phyloP scores from a whole-genome alignment of 2,797 vertebrate genomes.

The Anolis apletophallus region DNA sequence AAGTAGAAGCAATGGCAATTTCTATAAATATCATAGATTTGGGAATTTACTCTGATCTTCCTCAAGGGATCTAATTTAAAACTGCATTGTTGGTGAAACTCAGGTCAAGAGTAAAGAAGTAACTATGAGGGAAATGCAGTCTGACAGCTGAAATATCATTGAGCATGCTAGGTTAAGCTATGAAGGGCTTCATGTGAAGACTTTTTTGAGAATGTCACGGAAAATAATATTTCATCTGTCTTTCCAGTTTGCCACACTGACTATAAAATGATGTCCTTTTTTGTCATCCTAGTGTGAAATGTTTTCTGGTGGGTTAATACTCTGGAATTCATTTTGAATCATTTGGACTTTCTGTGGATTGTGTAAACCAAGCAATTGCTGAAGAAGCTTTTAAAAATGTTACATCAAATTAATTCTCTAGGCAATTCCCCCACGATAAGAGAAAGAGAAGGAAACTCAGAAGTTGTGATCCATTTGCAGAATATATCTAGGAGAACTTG shows the following conservation, averaged over 20 bases:
- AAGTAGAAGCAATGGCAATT: constrained; percentile 70
- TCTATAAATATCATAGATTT: constrained; percentile 68
- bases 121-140: constrained; percentile 65
- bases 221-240: constrained; percentile 29
- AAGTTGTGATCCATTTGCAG: not conserved
- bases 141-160: constrained; percentile 71
- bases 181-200: constrained; percentile 14
- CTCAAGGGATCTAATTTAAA: constrained; percentile 79
- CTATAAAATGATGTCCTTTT: not conserved
- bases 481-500: not conserved
- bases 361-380: not conserved
- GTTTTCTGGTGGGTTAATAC: not conserved
- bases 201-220: constrained; percentile 29
- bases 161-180: constrained; percentile 41
- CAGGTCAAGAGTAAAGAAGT: constrained; percentile 72
- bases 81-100: constrained; percentile 68
- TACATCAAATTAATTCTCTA: not conserved
- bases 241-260: not conserved
- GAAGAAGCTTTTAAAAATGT: not conserved
- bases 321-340: not conserved
- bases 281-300: not conserved
- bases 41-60: constrained; percentile 71
- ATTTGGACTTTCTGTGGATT: not conserved
- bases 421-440: not conserved
- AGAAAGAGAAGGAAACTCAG: not conserved